Evolutionary conservation across 2,797 vertebrate species (phyloP).

Genomic region (Naso thynnoides): DNA sequence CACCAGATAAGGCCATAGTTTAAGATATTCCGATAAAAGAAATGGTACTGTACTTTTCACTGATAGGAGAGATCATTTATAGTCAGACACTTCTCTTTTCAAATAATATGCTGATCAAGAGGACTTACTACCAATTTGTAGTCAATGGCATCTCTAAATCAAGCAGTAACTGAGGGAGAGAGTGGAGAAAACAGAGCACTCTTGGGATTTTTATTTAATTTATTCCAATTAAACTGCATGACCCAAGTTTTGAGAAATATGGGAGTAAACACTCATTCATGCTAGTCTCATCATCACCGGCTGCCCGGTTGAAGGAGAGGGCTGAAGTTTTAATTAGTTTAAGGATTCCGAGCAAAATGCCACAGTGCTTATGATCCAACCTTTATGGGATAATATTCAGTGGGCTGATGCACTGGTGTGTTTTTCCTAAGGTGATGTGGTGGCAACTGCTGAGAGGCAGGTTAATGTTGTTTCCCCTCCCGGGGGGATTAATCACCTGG

Average conservation of each 20-base stretch:
- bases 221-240: slow-evolving; percentile 33
- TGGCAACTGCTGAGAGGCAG: slow-evolving; percentile 73
- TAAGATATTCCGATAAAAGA: slow-evolving; percentile 15
- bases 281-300: slow-evolving; percentile 24
- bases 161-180: not conserved
- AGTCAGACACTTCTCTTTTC: slow-evolving; percentile 4
- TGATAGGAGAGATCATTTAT: slow-evolving; percentile 22
- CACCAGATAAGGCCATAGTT: slow-evolving; percentile 25
- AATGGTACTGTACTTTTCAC: slow-evolving; percentile 2
- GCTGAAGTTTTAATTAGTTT: slow-evolving; percentile 61
- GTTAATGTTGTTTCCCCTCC: slow-evolving; percentile 77
- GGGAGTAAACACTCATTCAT: slow-evolving; percentile 20
- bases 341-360: slow-evolving; percentile 48
- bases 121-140: not conserved
- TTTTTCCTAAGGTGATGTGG: slow-evolving; percentile 77
- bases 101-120: not conserved
- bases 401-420: slow-evolving; percentile 36
- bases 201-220: slow-evolving; percentile 18
- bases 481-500: slow-evolving; percentile 76
- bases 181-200: slow-evolving; percentile 23
- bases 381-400: slow-evolving; percentile 41
- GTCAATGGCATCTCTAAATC: slow-evolving; percentile 4
- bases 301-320: slow-evolving; percentile 21
- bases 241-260: slow-evolving; percentile 20
- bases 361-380: slow-evolving; percentile 22